phyloP scores from a whole-genome alignment of 2,888 invertebrate species.

The Eupithecia subumbrata region DNA sequence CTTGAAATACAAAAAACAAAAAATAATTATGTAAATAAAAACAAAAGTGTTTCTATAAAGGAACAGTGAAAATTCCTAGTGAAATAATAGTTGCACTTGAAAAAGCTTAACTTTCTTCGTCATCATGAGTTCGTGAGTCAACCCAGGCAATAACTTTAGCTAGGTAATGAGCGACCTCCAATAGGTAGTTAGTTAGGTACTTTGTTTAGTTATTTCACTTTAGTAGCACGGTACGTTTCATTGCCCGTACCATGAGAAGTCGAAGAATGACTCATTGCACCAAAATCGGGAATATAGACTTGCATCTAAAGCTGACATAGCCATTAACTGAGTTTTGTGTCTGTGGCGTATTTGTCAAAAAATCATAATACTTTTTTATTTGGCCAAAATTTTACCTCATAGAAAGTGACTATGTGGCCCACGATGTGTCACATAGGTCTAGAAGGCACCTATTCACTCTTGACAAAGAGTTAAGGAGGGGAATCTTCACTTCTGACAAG shows the following conservation, averaged over 20 bases:
- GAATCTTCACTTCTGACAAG: too few species aligned
- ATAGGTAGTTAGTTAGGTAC: background rate
- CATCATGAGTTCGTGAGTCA: background rate
- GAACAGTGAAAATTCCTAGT: background rate
- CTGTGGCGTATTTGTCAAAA: too few species aligned
- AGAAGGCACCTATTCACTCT: too few species aligned
- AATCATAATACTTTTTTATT: too few species aligned
- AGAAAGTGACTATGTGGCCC: too few species aligned
- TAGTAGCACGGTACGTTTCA: background rate
- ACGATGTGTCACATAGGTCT: too few species aligned
- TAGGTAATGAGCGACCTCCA: constrained; percentile 10
- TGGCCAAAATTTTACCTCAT: too few species aligned
- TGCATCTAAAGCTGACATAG: too few species aligned
- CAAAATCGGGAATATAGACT: background rate
- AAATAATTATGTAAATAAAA: too few species aligned
- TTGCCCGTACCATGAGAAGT: background rate
- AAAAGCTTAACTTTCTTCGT: background rate
- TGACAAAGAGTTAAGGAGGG: too few species aligned
- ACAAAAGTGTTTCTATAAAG: background rate
- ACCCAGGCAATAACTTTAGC: background rate
- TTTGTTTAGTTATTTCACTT: constrained; percentile 7
- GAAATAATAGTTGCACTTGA: background rate
- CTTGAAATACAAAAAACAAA: too few species aligned
- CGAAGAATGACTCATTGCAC: background rate
- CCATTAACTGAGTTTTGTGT: too few species aligned